Percentiles rank a stretch among this genome's conserved stretches.
Conservation (phyloP, 2,888 invertebrate genomes). For the Salpingus planirostris region DNA sequence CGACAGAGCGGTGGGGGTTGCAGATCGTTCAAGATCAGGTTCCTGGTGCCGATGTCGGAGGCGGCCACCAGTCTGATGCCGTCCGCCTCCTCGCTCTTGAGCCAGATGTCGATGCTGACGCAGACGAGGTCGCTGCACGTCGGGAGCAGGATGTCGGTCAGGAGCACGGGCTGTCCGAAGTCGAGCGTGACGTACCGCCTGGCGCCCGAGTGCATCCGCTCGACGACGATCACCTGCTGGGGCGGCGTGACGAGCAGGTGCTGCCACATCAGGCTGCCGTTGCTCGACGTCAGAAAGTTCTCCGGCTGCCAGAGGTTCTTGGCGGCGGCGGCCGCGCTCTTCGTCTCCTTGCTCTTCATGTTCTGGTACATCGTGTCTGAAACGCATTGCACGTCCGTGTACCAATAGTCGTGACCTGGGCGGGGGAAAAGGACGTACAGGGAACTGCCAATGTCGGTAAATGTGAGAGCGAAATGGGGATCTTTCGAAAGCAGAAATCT, state of each 20-base stretch:
- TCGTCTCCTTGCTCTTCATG: constrained; percentile 11
- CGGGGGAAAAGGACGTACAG: too few species aligned
- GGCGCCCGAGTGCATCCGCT: constrained; percentile 89
- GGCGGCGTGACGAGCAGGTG: constrained; percentile 66
- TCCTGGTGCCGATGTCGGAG: constrained; percentile 78
- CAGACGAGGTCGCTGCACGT: constrained; percentile 75
- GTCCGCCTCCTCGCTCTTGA: constrained; percentile 77
- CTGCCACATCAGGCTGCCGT: constrained; percentile 21
- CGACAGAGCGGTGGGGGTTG: constrained; percentile 85
- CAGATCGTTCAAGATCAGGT: constrained; percentile 78
- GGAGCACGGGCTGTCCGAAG: constrained; percentile 75
- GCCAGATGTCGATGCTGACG: constrained; percentile 84
- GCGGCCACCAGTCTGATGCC: constrained; percentile 76
- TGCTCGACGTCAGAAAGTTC: constrained; percentile 22
- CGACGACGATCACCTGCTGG: constrained; percentile 78
- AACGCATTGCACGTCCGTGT: too few species aligned
- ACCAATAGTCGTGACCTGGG: too few species aligned
- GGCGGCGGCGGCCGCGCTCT: constrained; percentile 6
- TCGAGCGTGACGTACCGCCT: constrained; percentile 87
- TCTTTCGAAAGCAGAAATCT: too few species aligned
- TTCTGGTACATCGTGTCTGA: constrained; percentile 13
- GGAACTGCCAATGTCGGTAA: too few species aligned
- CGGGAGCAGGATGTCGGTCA: constrained; percentile 81
- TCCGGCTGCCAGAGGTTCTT: constrained; percentile 21
- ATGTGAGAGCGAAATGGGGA: too few species aligned